These are phyloP conservation scores for Parasteatoda tepidariorum DNA, from an alignment of 1,140 invertebrate species.

Conservation along the genomic window DNA sequence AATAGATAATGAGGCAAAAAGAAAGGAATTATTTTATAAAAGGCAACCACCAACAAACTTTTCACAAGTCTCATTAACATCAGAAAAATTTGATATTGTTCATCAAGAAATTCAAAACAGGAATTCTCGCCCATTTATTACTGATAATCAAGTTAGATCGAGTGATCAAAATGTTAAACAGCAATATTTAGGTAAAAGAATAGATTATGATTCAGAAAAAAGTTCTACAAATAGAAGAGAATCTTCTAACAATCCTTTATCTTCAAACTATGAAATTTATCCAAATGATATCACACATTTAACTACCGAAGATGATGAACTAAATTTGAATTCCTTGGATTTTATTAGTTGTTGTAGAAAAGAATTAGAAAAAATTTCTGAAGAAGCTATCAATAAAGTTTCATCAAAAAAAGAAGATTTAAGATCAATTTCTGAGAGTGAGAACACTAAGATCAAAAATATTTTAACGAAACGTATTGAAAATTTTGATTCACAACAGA, in stretches of 20 bases:
- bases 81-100: background rate
- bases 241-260: too few relatives aligned
- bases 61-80: too few relatives aligned
- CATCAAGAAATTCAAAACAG: background rate
- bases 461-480: background rate
- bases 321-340: slow-evolving; percentile 5
- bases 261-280: too few relatives aligned
- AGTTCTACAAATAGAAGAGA: too few relatives aligned
- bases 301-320: too few relatives aligned
- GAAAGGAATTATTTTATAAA: background rate
- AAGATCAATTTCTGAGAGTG: background rate
- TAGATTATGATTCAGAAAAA: too few relatives aligned
- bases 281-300: too few relatives aligned
- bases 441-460: background rate
- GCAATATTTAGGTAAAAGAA: too few relatives aligned
- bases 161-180: too few relatives aligned
- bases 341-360: slow-evolving; percentile 12
- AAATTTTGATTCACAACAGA: slow-evolving; percentile 23
- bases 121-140: too few relatives aligned
- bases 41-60: too few relatives aligned
- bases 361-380: slow-evolving; percentile 18
- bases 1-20: background rate
- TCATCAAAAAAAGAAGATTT: slow-evolving; percentile 8
- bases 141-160: too few relatives aligned
- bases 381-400: slow-evolving; percentile 12